phyloP scores from a whole-genome alignment of 2,113 vertebrate species.

The Talpa occidentalis region DNA sequence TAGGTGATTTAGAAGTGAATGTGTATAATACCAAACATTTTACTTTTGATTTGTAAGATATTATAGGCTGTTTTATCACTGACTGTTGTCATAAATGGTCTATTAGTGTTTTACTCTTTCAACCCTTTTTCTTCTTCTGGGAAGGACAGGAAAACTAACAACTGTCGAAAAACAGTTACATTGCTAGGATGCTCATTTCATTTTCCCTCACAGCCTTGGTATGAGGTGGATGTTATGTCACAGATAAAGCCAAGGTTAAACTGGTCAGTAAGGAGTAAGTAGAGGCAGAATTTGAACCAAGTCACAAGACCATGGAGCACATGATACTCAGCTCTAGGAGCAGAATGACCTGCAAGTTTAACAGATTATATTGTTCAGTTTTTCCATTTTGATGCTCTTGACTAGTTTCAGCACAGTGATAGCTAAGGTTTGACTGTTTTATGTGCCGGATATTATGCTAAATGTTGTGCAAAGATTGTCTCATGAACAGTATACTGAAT shows the following conservation, averaged over 20 bases:
- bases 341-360: constrained; percentile 2
- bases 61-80: background rate
- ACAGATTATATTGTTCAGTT: background rate
- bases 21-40: constrained; percentile 23
- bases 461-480: constrained; percentile 29
- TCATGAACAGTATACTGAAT: background rate
- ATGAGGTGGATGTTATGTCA: background rate
- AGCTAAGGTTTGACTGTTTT: constrained; percentile 32
- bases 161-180: background rate
- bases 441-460: constrained; percentile 27
- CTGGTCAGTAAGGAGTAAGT: background rate
- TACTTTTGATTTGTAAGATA: constrained; percentile 41
- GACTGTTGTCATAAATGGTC: background rate
- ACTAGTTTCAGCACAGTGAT: constrained; percentile 21
- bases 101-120: background rate
- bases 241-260: background rate
- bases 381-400: constrained; percentile 29
- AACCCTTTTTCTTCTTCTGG: background rate
- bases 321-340: background rate
- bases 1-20: constrained; percentile 4
- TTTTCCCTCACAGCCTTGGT: background rate
- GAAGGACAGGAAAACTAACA: constrained; percentile 22
- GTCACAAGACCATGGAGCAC: background rate
- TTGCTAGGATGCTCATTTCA: background rate
- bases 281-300: constrained; percentile 34